Conservation (phyloP, 2,888 invertebrate genomes). For the Parnassius orleans region DNA sequence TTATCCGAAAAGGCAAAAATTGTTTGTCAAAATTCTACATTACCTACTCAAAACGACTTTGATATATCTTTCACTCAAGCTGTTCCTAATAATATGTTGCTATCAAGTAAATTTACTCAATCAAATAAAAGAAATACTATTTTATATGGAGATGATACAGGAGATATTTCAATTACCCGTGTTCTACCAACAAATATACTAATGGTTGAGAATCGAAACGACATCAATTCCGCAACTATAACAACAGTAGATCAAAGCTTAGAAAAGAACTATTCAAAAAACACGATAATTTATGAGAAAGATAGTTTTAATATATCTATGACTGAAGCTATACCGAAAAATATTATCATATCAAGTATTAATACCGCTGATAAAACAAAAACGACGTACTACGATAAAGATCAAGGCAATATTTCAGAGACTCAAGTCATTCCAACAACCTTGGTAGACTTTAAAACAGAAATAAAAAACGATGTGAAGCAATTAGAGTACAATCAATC, state of each 20-base stretch:
- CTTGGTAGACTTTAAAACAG: background rate
- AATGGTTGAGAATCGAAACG: conserved; percentile 29
- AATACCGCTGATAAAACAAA: conserved; percentile 4
- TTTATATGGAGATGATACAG: conserved; percentile 31
- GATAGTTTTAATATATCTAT: conserved; percentile 32
- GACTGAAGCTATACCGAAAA: conserved; percentile 33
- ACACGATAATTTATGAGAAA: conserved; percentile 21
- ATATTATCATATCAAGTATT: conserved; percentile 28
- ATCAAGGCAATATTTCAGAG: conserved; percentile 8
- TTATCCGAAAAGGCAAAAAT: conserved; percentile 1
- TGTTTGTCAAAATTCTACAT: conserved; percentile 13
- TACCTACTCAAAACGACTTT: conserved; percentile 2
- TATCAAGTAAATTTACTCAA: conserved; percentile 5
- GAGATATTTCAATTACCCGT: conserved; percentile 39
- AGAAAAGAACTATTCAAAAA: conserved; percentile 26
- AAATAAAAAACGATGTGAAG: background rate
- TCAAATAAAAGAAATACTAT: conserved; percentile 34
- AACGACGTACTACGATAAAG: background rate
- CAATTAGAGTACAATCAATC: background rate
- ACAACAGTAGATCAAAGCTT: conserved; percentile 27
- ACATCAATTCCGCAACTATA: conserved; percentile 23
- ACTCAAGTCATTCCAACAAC: conserved; percentile 4
- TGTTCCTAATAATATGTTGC: conserved; percentile 33
- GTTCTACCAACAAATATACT: conserved; percentile 32
- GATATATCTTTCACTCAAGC: conserved; percentile 37